phyloP scores from a whole-genome alignment of 2,888 invertebrate species.

The Lithophane ornitopus region DNA sequence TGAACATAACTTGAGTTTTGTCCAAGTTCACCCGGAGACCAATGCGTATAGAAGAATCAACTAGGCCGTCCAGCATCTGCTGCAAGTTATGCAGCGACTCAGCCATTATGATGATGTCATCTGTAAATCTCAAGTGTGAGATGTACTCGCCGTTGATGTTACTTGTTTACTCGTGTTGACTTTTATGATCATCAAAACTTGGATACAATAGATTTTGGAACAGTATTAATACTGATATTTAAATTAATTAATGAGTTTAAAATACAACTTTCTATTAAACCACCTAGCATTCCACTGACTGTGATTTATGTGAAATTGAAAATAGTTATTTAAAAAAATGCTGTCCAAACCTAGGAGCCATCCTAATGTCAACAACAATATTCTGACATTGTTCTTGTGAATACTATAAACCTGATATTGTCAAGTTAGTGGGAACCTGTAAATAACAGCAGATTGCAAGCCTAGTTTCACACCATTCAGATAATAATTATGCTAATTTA shows the following conservation, averaged over 20 bases:
- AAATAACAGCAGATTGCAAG: background rate
- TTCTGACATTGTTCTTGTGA: background rate
- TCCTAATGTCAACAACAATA: background rate
- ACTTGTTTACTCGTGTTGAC: too few relatives aligned
- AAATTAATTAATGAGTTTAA: background rate
- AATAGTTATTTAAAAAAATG: too few relatives aligned
- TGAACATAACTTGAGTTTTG: background rate
- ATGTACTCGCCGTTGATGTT: too few relatives aligned
- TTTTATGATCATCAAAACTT: too few relatives aligned
- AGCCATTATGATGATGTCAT: background rate
- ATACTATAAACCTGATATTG: background rate
- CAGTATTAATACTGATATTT: background rate
- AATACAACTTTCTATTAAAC: too few relatives aligned
- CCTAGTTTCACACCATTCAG: background rate
- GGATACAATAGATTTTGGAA: background rate
- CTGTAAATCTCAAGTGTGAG: too few relatives aligned
- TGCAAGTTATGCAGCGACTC: background rate
- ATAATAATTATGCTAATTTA: background rate
- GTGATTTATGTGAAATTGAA: too few relatives aligned
- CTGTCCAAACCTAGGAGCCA: background rate
- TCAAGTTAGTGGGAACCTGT: background rate
- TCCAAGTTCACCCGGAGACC: background rate
- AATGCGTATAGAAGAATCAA: background rate
- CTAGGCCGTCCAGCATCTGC: background rate
- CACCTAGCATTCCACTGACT: background rate